Evolutionary conservation across 2,797 vertebrate genomes (phyloP), one percentile per base, ranked within the genome.

Genomic region (Ptychobarbus kaznakovi): DNA sequence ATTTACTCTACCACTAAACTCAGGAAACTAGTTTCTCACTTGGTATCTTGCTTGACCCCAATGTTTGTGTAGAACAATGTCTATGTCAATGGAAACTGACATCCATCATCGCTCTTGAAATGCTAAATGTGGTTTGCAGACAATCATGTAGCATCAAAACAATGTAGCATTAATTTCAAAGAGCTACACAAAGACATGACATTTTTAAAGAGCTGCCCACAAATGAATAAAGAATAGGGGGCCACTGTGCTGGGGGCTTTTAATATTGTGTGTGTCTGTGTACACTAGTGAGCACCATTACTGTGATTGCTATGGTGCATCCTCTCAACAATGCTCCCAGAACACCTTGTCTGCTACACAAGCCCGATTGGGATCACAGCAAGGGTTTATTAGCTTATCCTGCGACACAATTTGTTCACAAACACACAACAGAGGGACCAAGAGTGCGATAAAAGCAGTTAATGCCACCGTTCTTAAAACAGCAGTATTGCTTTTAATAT

Each of bases 221-320:
- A 86, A 65, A 83, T 28, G 3, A 44, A 44, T 51, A 63, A 78
- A 84, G 70, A 83, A 65, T 12, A 40, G 68, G 25, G 49, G 32
- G 49, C 7, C 58, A 58, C 38, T 63, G 22, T 42, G 42, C 51
- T 51, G 44, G 35, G 4, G 9, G 22, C 22, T 15, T 70, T 42
- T 82, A 35, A 9, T 53, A 49, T 18, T 20, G 32, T 25, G 68
- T 49, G 49, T 69, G 73, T 46, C 38, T 40, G 46, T 25, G 69
- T 6, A 1, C 11, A 25, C 22, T 61, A 51, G 38, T 9, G 38
- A 25, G 40, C 20, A 75, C 83, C 81, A 89, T 89, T 88, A 88
- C 58, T 22, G 18, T 86, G 83, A 90, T 86, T 88, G 75, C 66
- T 65, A 53, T 11, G 44, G 0, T 9, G 15, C 18, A 53, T 83